Base-by-base conservation (phyloP, 2,888 invertebrate species). In the Homarus gammarus region DNA sequence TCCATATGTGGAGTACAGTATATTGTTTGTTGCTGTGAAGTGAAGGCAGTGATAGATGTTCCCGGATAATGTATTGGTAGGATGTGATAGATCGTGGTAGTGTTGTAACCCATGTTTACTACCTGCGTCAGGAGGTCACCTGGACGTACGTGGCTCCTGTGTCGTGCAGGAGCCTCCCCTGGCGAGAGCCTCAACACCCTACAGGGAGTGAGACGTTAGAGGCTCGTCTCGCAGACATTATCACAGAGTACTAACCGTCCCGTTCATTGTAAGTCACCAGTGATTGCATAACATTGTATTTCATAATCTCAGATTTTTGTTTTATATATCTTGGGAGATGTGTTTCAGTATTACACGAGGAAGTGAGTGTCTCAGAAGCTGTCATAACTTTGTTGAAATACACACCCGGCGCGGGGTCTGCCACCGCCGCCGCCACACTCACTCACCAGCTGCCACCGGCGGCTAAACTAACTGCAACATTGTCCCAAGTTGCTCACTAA, bases 161-260 rank as follows among this genome's bases (percentile, higher is more conserved):
- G 12, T 73, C n/a, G 18, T 56, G 2, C 64, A 27, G 27, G 64
- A 8, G 64, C 27, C 27, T 64, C 22, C 6, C 64, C 3, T 27
- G 5, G 6, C 64, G 64, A n/a, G 27, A 64, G 2, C 64, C 27
- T 27, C 64, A 27, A 8, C 64, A 27, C 82, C 73, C 51, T 36
- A 22, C 27, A 38, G 33, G 6, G 31, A 36, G 18, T 8, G 61
- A 38, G 36, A 36, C 22, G 44, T 49, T 15, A 15, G 8, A 75
- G 27, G 27, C 44, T 38, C 75, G 49, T 56, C 79, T 56, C 36
- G 61, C 79, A 61, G 49, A 38, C 68, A 70, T 77, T 75, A 44
- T 75, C 61, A 84, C 84, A 84, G 84, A 75, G 84, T 84, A 77
- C 84, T 75, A 75, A 72, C 84, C 84, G 84, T 84, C 84, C 84